Evolutionary conservation across 2,888 invertebrate genomes (phyloP), one percentile per base, ranked within the genome.

Genomic region (Podotricha telesiphe): DNA sequence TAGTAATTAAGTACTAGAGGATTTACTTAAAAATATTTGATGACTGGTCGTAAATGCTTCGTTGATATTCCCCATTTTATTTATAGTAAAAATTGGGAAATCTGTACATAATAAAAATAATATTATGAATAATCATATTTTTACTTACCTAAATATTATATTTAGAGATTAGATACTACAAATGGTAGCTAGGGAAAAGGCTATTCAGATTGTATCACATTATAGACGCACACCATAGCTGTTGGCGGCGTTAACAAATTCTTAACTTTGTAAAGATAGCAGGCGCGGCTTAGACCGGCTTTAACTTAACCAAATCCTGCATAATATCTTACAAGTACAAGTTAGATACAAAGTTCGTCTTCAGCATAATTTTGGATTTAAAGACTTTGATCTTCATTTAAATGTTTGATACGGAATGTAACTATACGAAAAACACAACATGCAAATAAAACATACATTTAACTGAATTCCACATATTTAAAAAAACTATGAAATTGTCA

Each of bases 201-300:
- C 22, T n/a, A 28, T 45, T 28, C 59, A 59, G 45, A 59, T 42
- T 59, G 17, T 59, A 45, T 45, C 22, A 42, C 45, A 59, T 59
- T 59, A 45, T 17, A 59, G n/a, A 59, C 11, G 45, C 45, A 42
- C 42, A 10, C 34, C 8, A 10, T 62, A 34, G 87, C 82, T 75
- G 69, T n/a, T n/a, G n/a, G 76, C 75, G 84, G 87, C 85, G 83
- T 79, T 83, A 80, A 80, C 80, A 82, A 86, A 86, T 85, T 84
- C 79, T 80, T 69, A 87, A 88, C 86, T 88, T 86, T 79, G 79
- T 76, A 76, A 79, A 87, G 88, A 89, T 88, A 88, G 88, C 86
- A 83, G 79, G 71, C 74, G 77, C 78, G 74, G 77, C 82, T 87
- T 86, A 87, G 83, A 85, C 80, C 78, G 79, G 76, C 81, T 79